A percentile compares a stretch with the other conserved stretches of the same genome.
Conservation (phyloP, 1,140 invertebrate genomes). For the Pogonomyrmex barbatus region DNA sequence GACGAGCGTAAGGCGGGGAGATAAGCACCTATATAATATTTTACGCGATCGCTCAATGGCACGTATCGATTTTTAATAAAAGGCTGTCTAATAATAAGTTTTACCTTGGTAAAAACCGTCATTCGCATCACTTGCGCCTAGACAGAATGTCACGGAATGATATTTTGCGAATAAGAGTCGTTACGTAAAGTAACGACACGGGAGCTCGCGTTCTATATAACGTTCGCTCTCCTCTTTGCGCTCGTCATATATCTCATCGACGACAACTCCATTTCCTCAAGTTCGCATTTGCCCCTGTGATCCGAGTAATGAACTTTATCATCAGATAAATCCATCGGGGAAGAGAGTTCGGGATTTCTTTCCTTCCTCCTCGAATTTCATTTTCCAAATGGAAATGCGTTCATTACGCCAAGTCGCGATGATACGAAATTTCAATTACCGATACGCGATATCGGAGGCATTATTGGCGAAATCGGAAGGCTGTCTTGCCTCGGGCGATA, state of each 20-base stretch:
- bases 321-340: constrained; percentile 27
- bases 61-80: constrained; percentile 53
- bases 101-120: constrained; percentile 44
- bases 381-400: constrained; percentile 13
- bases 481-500: constrained; percentile 36
- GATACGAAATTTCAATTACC: constrained; percentile 54
- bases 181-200: background rate
- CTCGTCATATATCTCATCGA: background rate
- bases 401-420: constrained; percentile 12
- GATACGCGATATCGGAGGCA: constrained; percentile 23
- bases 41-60: constrained; percentile 29
- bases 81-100: constrained; percentile 52
- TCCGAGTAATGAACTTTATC: constrained; percentile 24
- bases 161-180: constrained; percentile 42
- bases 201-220: background rate
- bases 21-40: background rate
- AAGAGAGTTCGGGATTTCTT: background rate
- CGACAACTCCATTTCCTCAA: constrained; percentile 16
- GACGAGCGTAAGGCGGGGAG: background rate
- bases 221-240: background rate
- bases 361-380: background rate
- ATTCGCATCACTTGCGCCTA: constrained; percentile 24
- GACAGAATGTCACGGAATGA: constrained; percentile 5
- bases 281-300: constrained; percentile 4
- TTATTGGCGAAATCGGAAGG: constrained; percentile 36